These are phyloP conservation scores for Corydoras maculifer DNA, from an alignment of 2,113 vertebrate species.

Conservation along the genomic window DNA sequence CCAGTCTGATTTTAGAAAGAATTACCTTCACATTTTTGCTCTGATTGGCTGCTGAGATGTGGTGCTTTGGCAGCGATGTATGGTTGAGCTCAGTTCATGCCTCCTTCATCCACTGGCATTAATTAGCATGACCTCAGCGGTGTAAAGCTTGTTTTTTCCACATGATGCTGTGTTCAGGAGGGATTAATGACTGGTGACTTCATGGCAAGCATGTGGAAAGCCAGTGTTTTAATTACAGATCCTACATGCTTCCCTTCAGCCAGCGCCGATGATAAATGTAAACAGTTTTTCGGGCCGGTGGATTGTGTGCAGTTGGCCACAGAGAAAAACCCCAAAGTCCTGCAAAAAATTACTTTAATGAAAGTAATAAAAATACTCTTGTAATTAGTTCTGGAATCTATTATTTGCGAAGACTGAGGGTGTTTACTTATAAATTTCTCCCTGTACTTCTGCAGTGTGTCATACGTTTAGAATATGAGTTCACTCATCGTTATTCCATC, in stretches of 20 bases:
- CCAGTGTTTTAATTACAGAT: neutral
- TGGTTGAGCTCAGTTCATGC: constrained; percentile 21
- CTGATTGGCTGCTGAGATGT: constrained; percentile 5
- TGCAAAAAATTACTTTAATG: neutral
- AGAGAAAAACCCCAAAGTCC: neutral
- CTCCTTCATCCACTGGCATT: constrained; percentile 18
- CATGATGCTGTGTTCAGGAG: constrained; percentile 13
- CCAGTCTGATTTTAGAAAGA: neutral
- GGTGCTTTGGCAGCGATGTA: constrained; percentile 11
- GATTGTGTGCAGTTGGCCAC: neutral
- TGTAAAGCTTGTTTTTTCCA: constrained; percentile 21
- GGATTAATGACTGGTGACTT: constrained; percentile 7
- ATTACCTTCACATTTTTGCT: neutral
- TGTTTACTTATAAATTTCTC: too few species aligned
- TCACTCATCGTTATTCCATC: too few species aligned
- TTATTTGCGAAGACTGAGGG: too few species aligned
- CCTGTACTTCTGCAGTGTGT: too few species aligned
- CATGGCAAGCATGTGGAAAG: constrained; percentile 1
- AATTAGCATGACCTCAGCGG: constrained; percentile 21
- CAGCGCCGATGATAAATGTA: neutral
- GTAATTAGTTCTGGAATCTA: too few species aligned
- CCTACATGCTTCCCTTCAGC: neutral
- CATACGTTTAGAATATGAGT: too few species aligned
- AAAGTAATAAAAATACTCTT: too few species aligned
- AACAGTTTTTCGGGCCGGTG: neutral